Percentiles rank a stretch among this genome's conserved stretches.
Conservation (phyloP, 2,113 vertebrate species). For the Tetrax tetrax region DNA sequence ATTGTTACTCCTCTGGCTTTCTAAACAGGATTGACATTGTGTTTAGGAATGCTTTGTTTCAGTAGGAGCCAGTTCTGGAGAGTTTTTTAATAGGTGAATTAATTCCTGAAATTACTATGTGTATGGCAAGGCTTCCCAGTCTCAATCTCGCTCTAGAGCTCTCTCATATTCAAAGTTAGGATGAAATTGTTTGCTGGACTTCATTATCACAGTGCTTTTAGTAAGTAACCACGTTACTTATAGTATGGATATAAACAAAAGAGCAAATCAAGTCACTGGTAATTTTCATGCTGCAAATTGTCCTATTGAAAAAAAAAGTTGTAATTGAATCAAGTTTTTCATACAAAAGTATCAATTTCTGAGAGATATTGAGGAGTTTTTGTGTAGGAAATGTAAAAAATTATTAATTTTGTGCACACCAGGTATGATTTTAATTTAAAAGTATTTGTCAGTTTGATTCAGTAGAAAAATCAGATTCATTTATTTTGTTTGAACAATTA, state of each 20-base stretch:
- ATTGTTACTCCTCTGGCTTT: not conserved
- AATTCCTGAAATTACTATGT: not conserved
- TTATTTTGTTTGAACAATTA: not conserved
- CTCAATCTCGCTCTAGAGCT: not conserved
- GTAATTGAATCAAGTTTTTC: not conserved
- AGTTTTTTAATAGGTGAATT: not conserved
- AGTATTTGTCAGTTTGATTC: not conserved
- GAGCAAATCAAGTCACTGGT: not conserved
- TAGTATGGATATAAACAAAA: not conserved
- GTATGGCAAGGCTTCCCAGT: not conserved
- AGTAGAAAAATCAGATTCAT: not conserved
- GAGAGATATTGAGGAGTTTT: not conserved
- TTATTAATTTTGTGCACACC: not conserved
- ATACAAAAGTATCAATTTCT: not conserved
- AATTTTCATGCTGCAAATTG: not conserved
- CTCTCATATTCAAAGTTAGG: not conserved
- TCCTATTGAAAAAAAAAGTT: not conserved
- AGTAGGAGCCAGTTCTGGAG: not conserved
- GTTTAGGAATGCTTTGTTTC: not conserved
- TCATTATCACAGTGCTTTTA: not conserved
- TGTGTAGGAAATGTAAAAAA: not conserved
- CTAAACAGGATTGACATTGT: not conserved
- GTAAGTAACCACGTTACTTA: not conserved
- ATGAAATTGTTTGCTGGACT: not conserved
- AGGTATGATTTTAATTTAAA: not conserved